These are phyloP conservation scores for Operophtera brumata DNA, from an alignment of 2,888 invertebrate genomes.

Conservation along the genomic window DNA sequence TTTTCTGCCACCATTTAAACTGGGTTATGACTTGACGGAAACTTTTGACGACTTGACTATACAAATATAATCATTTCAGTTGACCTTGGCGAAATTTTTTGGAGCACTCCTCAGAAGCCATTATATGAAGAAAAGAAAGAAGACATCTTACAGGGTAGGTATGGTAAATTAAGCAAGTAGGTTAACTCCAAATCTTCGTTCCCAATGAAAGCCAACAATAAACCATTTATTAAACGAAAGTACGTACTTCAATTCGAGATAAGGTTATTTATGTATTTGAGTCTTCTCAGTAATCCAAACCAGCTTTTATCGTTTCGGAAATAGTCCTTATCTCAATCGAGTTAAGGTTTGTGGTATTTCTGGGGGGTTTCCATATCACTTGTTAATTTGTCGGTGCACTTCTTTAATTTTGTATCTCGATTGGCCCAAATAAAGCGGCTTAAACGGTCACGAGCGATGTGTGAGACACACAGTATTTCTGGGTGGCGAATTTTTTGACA, in stretches of 20 bases:
- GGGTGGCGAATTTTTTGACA: background rate
- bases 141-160: too few species aligned
- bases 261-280: slow-evolving; percentile 40
- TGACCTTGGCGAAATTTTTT: too few species aligned
- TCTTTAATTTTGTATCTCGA: slow-evolving; percentile 53
- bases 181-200: slow-evolving; percentile 17
- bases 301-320: slow-evolving; percentile 7
- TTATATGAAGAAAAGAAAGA: too few species aligned
- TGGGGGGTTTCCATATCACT: slow-evolving; percentile 33
- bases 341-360: slow-evolving; percentile 18
- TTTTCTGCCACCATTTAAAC: too few species aligned
- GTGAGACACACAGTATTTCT: background rate
- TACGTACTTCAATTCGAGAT: slow-evolving; percentile 40
- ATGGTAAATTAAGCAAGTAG: slow-evolving; percentile 3
- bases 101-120: too few species aligned
- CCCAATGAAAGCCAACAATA: slow-evolving; percentile 36
- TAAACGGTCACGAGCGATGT: slow-evolving; percentile 37
- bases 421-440: slow-evolving; percentile 45
- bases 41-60: too few species aligned
- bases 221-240: slow-evolving; percentile 41
- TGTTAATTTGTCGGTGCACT: slow-evolving; percentile 57
- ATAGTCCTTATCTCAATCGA: slow-evolving; percentile 7
- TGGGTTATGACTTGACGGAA: too few species aligned
- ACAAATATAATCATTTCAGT: too few species aligned
- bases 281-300: slow-evolving; percentile 17